These are phyloP conservation scores for Motacilla alba DNA, from an alignment of 2,113 vertebrate species.

Conservation along the genomic window DNA sequence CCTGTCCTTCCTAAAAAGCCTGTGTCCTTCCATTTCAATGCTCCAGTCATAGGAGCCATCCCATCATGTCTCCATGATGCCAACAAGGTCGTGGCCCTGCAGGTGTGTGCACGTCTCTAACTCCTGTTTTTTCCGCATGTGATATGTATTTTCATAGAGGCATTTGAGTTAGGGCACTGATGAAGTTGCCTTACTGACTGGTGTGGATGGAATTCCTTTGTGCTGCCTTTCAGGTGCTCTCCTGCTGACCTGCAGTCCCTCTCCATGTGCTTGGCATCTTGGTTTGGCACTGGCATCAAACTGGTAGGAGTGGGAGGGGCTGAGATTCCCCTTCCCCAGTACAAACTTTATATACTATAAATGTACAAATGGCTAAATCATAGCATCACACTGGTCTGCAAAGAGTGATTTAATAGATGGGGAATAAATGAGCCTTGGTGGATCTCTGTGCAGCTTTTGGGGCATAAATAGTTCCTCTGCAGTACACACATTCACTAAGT, in stretches of 20 bases:
- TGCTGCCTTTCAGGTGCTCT: not conserved
- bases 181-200: not conserved
- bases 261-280: not conserved
- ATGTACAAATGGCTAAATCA: not conserved
- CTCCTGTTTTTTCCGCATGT: not conserved
- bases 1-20: not conserved
- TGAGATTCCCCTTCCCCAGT: not conserved
- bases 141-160: not conserved
- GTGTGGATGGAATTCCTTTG: not conserved
- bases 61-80: not conserved
- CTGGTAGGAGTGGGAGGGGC: not conserved
- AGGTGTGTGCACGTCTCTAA: not conserved
- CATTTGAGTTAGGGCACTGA: rapidly evolving
- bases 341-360: not conserved
- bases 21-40: not conserved
- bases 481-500: not conserved
- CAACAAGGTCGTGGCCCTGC: no score
- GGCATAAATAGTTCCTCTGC: not conserved
- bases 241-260: not conserved
- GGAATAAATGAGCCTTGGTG: not conserved
- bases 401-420: not conserved
- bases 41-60: not conserved
- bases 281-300: not conserved
- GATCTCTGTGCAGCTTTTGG: not conserved
- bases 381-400: not conserved